These are phyloP conservation scores for Oxytorus armatus DNA, from an alignment of 2,888 invertebrate genomes.

Conservation along the genomic window DNA sequence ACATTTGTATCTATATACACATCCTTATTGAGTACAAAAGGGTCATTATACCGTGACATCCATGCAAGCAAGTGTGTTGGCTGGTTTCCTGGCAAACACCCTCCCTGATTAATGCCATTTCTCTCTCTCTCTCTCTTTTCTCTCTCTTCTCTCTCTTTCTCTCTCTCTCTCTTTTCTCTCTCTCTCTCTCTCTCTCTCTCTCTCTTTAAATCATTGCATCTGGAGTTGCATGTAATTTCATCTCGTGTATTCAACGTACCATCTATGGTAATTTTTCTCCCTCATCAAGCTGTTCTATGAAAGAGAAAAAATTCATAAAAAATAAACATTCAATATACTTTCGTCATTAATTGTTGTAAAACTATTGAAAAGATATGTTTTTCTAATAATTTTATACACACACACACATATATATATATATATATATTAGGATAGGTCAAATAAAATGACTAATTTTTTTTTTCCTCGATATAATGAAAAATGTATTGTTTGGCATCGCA, in stretches of 20 bases:
- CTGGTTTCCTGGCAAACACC: neutral
- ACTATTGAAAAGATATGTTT: neutral
- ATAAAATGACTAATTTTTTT: too few relatives aligned
- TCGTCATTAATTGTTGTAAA: too few relatives aligned
- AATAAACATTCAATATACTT: neutral
- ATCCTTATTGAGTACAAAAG: neutral
- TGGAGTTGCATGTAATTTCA: neutral
- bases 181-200: neutral
- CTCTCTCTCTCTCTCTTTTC: neutral
- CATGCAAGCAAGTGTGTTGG: constrained; percentile 8
- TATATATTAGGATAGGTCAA: too few relatives aligned
- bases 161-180: neutral
- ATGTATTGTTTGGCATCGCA: too few relatives aligned
- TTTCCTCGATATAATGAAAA: too few relatives aligned
- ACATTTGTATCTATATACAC: neutral
- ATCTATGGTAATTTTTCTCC: neutral
- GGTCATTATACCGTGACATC: constrained; percentile 18
- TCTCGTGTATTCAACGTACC: neutral
- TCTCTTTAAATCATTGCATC: constrained; percentile 12
- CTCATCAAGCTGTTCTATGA: neutral
- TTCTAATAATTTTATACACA: neutral
- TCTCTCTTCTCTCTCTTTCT: neutral
- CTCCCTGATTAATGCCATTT: constrained; percentile 26
- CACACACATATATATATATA: too few relatives aligned
- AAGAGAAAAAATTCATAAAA: neutral